These are phyloP conservation scores for Pontoporia blainvillei DNA, from an alignment of 2,113 vertebrate genomes.

Conservation along the genomic window DNA sequence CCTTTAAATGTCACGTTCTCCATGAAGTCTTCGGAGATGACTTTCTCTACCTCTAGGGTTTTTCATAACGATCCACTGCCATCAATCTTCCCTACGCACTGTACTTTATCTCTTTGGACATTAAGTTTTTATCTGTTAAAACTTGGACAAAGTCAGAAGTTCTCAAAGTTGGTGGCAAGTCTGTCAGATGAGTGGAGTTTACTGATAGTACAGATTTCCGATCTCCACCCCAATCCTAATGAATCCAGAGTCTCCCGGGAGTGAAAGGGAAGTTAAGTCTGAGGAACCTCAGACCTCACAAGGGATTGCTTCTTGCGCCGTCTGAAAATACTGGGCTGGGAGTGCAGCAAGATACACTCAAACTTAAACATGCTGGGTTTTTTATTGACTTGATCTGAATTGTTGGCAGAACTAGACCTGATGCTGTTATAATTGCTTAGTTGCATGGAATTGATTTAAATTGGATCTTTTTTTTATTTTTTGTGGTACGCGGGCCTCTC, in stretches of 20 bases:
- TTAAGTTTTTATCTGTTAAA: neutral
- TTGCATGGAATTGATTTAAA: neutral
- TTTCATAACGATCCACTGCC: neutral
- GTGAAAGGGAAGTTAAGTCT: neutral
- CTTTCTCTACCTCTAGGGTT: neutral
- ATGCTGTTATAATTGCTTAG: neutral
- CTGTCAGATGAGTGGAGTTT: neutral
- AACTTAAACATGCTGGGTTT: neutral
- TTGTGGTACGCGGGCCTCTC: too few species aligned
- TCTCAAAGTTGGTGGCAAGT: neutral
- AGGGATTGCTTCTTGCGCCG: neutral
- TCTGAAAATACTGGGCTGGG: neutral
- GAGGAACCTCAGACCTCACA: neutral
- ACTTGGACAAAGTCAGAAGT: neutral
- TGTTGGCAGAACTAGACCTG: neutral
- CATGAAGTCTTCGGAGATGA: neutral
- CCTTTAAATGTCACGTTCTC: neutral
- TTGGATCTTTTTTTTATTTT: neutral
- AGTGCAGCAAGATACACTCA: neutral
- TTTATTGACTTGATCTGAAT: neutral
- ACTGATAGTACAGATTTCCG: neutral
- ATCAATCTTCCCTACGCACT: neutral
- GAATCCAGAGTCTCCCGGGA: neutral
- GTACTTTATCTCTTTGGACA: neutral
- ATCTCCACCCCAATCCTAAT: neutral